Evolutionary conservation across 2,888 invertebrate genomes (phyloP).

Genomic region (Pheosia tremula): DNA sequence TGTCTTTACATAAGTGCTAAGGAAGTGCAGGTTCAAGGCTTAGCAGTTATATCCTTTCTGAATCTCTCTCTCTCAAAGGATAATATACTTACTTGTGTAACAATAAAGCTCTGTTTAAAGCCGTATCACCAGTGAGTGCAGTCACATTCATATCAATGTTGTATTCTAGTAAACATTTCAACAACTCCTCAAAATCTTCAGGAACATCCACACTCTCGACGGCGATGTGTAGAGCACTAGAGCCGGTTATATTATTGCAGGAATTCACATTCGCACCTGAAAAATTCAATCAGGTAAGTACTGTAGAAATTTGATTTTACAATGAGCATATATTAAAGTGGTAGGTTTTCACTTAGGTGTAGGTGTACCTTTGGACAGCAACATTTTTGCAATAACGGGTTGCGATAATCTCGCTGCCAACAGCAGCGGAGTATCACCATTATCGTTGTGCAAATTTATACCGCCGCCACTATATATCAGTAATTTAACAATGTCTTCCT

Average conservation of each 20-base stretch:
- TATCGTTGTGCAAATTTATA: constrained; percentile 86
- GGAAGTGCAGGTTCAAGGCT: neutral
- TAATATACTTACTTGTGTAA: constrained; percentile 67
- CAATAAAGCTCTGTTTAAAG: constrained; percentile 79
- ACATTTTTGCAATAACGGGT: constrained; percentile 76
- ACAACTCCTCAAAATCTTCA: constrained; percentile 79
- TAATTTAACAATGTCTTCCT: constrained; percentile 83
- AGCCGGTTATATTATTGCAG: constrained; percentile 79
- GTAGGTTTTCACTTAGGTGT: too few species aligned
- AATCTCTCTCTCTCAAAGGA: neutral
- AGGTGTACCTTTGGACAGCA: constrained; percentile 81
- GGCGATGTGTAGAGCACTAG: constrained; percentile 86
- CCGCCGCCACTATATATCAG: constrained; percentile 83
- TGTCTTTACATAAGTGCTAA: too few species aligned
- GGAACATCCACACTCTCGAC: constrained; percentile 82
- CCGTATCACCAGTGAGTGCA: constrained; percentile 78
- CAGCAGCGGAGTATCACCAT: constrained; percentile 88
- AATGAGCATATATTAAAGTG: too few species aligned
- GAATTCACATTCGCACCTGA: constrained; percentile 84
- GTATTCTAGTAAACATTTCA: constrained; percentile 73
- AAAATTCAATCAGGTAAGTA: constrained; percentile 24
- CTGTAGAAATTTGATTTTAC: too few species aligned
- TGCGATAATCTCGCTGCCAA: constrained; percentile 81
- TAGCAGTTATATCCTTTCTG: neutral
- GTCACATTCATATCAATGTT: constrained; percentile 74